Base-by-base conservation (phyloP, 2,113 vertebrate species). In the Corythornis madagascariensis region DNA sequence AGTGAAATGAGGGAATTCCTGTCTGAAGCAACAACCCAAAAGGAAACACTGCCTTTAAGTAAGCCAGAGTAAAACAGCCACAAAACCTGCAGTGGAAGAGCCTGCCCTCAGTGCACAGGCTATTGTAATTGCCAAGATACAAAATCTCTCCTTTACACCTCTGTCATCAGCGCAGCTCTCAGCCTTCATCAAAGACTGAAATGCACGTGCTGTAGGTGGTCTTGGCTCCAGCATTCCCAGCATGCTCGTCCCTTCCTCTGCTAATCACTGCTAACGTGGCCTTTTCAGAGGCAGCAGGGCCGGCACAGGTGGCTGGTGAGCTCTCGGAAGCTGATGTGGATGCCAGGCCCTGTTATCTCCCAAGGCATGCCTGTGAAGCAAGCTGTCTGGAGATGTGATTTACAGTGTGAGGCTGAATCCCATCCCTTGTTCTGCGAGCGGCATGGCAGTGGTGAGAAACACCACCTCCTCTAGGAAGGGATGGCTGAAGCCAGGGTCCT, bases 391-490 rank as follows among this genome's bases (percentile, higher is more conserved):
- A 59, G 48, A 45, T 12, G 35, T 53, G 75, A 92, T 90, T 93
- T 86, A 77, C n/a, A 38, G 65, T 0, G 15, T 11, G 48, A 60
- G 71, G 26, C 75, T 77, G 56, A 85, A 71, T 67, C 47, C 84
- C 40, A 4, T 28, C 33, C n/a, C 94, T 47, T 57, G 35, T n/a
- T 79, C 75, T 13, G 28, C 1, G 5, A 65, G 59, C 1, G 2
- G 10, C 1, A 0, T 11, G 61, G 66, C 7, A 2, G 74, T 4
- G 42, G 45, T 0, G 1, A 90, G 64, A 76, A 89, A 83, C 42
- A 40, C 64, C 89, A 74, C 43, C 76, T 94, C 71, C 40, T 81
- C 86, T 73, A 57, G 82, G 91, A 95, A 95, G 82, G 60, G 63
- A 48, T 28, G 66, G 67, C 63, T 71, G 77, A 74, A 89, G 56